Conservation (phyloP, 1,140 invertebrate genomes). For the Drosophila seguyi region DNA sequence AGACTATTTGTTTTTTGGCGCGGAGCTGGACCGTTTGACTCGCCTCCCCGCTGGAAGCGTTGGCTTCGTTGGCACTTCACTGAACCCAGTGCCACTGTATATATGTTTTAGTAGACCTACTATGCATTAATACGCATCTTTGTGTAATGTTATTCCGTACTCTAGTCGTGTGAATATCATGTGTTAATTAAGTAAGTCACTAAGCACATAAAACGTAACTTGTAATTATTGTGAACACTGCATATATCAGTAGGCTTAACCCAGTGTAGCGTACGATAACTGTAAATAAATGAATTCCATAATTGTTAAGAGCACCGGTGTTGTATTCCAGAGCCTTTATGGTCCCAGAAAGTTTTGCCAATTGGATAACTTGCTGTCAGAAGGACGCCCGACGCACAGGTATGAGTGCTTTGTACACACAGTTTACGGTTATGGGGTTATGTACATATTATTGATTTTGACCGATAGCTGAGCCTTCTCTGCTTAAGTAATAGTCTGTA, state of each 20-base stretch:
- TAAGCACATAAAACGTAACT: slow-evolving; percentile 21
- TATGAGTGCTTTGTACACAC: background rate
- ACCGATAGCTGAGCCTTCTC: too few species aligned
- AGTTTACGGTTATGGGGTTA: background rate
- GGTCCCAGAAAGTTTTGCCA: background rate
- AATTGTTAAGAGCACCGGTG: slow-evolving; percentile 27
- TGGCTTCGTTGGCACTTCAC: background rate
- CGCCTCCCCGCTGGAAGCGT: background rate
- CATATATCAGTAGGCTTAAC: slow-evolving; percentile 44
- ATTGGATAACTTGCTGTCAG: background rate
- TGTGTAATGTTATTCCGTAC: slow-evolving; percentile 23
- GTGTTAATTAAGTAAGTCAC: slow-evolving; percentile 52
- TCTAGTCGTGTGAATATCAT: slow-evolving; percentile 33
- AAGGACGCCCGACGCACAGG: background rate
- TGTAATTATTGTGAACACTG: slow-evolving; percentile 13
- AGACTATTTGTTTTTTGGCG: slow-evolving; percentile 15
- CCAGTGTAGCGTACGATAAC: slow-evolving; percentile 6
- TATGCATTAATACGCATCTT: slow-evolving; percentile 10
- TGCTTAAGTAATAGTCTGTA: background rate
- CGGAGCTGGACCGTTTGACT: background rate
- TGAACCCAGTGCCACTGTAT: slow-evolving; percentile 5
- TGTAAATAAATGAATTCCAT: slow-evolving; percentile 55
- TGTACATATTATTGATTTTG: slow-evolving; percentile 7
- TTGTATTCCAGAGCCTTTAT: background rate
- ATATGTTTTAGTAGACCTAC: slow-evolving; percentile 13